Conservation (phyloP, 1,140 invertebrate genomes). For the Diprion similis region DNA sequence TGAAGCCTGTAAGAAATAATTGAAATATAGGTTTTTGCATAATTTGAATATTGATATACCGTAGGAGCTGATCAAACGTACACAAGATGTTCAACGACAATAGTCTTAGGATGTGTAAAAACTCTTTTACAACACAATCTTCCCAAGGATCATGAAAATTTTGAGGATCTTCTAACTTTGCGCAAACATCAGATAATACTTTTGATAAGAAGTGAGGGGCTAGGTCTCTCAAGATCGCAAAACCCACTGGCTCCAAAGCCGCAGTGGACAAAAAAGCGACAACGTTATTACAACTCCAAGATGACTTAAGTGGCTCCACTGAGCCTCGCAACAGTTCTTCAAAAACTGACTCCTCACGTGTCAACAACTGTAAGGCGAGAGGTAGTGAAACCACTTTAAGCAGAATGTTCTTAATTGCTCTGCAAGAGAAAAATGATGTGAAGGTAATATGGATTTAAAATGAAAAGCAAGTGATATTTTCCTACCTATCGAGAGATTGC, state of each 20-base stretch:
- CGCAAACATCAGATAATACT: slow-evolving; percentile 46
- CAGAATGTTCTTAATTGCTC: slow-evolving; percentile 48
- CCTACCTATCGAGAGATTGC: slow-evolving; percentile 53
- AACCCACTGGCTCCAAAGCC: slow-evolving; percentile 43
- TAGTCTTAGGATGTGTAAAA: slow-evolving; percentile 49
- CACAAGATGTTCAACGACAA: slow-evolving; percentile 57
- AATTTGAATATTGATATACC: slow-evolving; percentile 11
- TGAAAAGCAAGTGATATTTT: slow-evolving; percentile 9
- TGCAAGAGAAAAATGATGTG: slow-evolving; percentile 31
- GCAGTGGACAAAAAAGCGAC: slow-evolving; percentile 50
- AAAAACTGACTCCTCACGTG: slow-evolving; percentile 45
- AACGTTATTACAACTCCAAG: slow-evolving; percentile 50
- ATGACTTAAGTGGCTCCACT: slow-evolving; percentile 48
- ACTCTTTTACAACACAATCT: slow-evolving; percentile 38
- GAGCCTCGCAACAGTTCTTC: slow-evolving; percentile 53
- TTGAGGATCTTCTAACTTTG: slow-evolving; percentile 42
- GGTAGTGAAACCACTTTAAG: slow-evolving; percentile 50
- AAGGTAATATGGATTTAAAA: not conserved
- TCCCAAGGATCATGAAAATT: slow-evolving; percentile 55
- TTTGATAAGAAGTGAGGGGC: slow-evolving; percentile 53
- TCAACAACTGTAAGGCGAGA: slow-evolving; percentile 45
- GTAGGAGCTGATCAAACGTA: slow-evolving; percentile 28
- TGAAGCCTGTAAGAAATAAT: slow-evolving; percentile 43
- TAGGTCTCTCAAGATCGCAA: slow-evolving; percentile 42
- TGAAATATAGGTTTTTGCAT: slow-evolving; percentile 12